phyloP scores from a whole-genome alignment of 2,888 invertebrate genomes.

The Venusia cambrica region DNA sequence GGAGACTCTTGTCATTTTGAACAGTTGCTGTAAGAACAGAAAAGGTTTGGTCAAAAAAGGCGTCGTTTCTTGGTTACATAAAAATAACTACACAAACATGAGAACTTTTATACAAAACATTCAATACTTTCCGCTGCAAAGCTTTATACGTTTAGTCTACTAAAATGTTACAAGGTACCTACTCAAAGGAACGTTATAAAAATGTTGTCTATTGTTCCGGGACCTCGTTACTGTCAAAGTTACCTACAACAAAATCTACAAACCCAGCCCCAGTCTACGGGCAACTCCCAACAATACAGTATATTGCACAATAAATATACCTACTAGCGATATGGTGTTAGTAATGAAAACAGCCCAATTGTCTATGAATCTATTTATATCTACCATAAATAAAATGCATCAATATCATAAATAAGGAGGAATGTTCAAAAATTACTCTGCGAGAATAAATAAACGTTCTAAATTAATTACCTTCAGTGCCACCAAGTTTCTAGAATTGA shows the following conservation, averaged over 20 bases:
- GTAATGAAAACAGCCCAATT: constrained; percentile 60
- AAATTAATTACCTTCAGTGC: constrained; percentile 34
- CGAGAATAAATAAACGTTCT: constrained; percentile 17
- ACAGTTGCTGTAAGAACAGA: not conserved
- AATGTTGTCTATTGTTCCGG: constrained; percentile 49
- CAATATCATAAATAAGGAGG: constrained; percentile 56
- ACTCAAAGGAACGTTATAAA: constrained; percentile 31
- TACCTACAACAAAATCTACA: constrained; percentile 30
- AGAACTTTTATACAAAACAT: constrained; percentile 55
- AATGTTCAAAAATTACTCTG: constrained; percentile 51
- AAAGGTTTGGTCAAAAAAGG: constrained; percentile 37
- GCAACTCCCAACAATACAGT: constrained; percentile 47
- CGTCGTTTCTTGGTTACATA: constrained; percentile 40
- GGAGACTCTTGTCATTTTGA: too few species aligned
- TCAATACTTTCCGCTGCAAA: constrained; percentile 56
- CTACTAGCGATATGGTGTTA: constrained; percentile 32
- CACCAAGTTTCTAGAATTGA: constrained; percentile 30
- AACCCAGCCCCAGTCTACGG: constrained; percentile 56
- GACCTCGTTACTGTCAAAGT: constrained; percentile 30
- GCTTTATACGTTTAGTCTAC: constrained; percentile 31
- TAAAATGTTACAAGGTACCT: constrained; percentile 38
- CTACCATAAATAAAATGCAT: constrained; percentile 60
- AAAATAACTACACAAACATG: constrained; percentile 50
- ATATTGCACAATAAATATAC: constrained; percentile 33
- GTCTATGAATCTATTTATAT: constrained; percentile 53